These are phyloP conservation scores for Odocoileus hemionus DNA, from an alignment of 2,113 vertebrate species.

Conservation along the genomic window DNA sequence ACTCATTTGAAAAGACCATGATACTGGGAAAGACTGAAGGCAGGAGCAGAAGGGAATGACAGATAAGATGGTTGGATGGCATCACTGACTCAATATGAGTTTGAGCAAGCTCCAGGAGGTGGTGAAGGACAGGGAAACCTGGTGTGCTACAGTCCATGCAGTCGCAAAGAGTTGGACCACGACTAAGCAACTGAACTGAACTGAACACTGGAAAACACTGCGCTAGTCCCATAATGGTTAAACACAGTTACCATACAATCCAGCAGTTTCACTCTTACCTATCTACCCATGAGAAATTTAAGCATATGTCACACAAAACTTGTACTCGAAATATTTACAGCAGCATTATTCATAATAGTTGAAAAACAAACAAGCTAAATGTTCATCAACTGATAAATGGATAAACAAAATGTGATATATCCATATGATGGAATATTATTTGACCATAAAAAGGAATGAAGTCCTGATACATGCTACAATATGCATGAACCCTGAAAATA, in stretches of 20 bases:
- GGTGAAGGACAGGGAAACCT: background rate
- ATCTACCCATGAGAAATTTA: background rate
- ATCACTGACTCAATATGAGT: background rate
- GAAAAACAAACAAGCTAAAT: background rate
- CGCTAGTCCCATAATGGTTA: background rate
- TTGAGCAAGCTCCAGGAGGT: background rate
- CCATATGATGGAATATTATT: background rate
- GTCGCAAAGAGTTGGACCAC: background rate
- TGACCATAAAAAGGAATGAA: background rate
- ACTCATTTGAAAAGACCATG: background rate
- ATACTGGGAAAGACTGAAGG: background rate
- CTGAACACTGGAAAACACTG: background rate
- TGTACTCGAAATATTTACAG: background rate
- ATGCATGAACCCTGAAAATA: background rate
- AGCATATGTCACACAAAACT: background rate
- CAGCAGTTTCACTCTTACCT: background rate
- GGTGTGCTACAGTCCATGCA: background rate
- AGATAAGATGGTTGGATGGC: background rate
- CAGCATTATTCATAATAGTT: background rate
- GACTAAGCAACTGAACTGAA: background rate
- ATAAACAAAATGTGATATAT: background rate
- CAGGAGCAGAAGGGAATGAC: background rate
- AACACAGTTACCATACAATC: background rate
- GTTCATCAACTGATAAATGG: background rate
- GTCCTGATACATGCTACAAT: background rate